Conservation (phyloP, 1,140 invertebrate genomes). For the Tetramorium parvispinum region DNA sequence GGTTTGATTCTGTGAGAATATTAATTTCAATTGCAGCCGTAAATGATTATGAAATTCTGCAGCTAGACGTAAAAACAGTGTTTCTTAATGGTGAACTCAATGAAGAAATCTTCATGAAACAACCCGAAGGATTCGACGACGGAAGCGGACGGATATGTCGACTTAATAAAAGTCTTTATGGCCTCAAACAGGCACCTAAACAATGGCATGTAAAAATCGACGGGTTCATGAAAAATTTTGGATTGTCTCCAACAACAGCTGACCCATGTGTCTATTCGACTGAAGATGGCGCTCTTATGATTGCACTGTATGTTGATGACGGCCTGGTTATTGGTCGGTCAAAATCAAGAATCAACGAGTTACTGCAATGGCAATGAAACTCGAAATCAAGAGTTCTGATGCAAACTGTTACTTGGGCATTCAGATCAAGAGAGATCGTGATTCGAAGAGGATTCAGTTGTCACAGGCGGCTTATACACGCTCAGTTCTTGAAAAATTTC, state of each 20-base stretch:
- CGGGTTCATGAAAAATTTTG: not conserved
- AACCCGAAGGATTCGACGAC: not conserved
- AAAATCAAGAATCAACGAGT: not conserved
- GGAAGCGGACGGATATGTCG: not conserved
- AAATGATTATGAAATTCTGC: too few species aligned
- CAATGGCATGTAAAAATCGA: not conserved
- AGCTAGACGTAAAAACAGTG: too few species aligned
- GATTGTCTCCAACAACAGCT: not conserved
- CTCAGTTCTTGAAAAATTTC: not conserved
- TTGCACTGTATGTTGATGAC: not conserved
- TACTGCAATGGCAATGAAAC: not conserved
- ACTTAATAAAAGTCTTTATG: not conserved
- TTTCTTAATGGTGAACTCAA: not conserved
- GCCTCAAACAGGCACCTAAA: not conserved
- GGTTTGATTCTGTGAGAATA: too few species aligned
- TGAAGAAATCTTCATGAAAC: not conserved
- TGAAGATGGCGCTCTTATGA: not conserved
- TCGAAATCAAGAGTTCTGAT: too few species aligned
- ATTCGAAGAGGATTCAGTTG: too few species aligned
- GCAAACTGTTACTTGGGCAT: too few species aligned
- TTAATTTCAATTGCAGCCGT: too few species aligned
- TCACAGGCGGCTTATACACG: not conserved
- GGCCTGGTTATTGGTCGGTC: not conserved
- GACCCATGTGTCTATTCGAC: not conserved
- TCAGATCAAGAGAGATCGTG: too few species aligned